Conservation (phyloP, 2,888 invertebrate species). For the Apeira syringaria region DNA sequence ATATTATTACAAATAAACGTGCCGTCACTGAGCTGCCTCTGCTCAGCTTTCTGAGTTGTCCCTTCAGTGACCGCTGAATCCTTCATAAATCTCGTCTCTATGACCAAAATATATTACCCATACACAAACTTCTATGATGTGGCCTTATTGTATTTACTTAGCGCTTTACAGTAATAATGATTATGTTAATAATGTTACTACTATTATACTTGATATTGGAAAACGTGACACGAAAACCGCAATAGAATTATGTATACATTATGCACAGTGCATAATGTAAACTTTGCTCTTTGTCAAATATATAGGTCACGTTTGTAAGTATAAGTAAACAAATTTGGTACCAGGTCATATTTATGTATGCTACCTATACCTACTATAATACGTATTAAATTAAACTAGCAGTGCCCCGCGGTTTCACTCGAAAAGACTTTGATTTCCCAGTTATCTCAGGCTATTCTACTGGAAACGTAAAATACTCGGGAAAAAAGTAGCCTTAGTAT, state of each 20-base stretch:
- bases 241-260: background rate
- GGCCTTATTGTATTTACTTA: background rate
- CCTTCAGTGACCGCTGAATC: background rate
- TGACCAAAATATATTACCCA: background rate
- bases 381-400: no score
- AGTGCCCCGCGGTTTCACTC: no score
- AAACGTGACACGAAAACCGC: slow-evolving; percentile 2
- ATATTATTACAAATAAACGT: no score
- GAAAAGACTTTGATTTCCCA: no score
- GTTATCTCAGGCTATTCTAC: no score
- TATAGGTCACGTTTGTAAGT: background rate
- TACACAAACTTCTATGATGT: background rate
- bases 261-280: background rate
- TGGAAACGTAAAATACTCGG: no score
- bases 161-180: background rate
- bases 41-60: no score
- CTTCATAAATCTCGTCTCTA: background rate
- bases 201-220: slow-evolving; percentile 5
- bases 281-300: background rate
- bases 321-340: background rate
- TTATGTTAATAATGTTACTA: background rate
- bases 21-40: no score
- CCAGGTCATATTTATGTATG: background rate
- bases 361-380: no score
- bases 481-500: no score